Evolutionary conservation across 2,888 invertebrate species (phyloP).

Genomic region (Acrobasis suavella): DNA sequence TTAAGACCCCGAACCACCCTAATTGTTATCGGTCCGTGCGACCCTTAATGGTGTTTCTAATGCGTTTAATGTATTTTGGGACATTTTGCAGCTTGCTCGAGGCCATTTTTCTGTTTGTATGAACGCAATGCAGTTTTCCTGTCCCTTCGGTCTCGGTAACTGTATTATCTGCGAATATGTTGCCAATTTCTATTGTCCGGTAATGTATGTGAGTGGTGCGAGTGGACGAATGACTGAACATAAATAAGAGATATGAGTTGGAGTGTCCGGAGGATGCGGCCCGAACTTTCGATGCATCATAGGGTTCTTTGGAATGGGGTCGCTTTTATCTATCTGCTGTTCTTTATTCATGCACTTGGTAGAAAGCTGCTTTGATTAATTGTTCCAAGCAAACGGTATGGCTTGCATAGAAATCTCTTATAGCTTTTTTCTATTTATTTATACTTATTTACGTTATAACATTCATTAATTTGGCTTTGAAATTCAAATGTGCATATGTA

Average conservation of each 20-base stretch:
- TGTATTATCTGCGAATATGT: slow-evolving; percentile 80
- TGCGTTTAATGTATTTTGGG: slow-evolving; percentile 80
- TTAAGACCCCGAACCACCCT: slow-evolving; percentile 77
- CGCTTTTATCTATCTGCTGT: slow-evolving; percentile 29
- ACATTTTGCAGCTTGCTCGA: slow-evolving; percentile 81
- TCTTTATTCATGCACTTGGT: slow-evolving; percentile 30
- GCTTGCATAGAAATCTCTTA: not conserved
- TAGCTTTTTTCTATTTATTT: no score
- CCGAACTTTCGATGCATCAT: slow-evolving; percentile 49
- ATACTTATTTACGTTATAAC: no score
- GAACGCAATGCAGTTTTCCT: slow-evolving; percentile 63
- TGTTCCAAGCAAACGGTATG: not conserved
- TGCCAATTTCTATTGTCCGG: slow-evolving; percentile 78
- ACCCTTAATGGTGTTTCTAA: slow-evolving; percentile 80
- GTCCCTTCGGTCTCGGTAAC: slow-evolving; percentile 68
- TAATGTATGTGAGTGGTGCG: slow-evolving; percentile 59
- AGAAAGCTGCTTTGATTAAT: not conserved
- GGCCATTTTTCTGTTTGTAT: slow-evolving; percentile 79
- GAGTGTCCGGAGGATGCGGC: slow-evolving; percentile 44
- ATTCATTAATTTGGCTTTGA: no score
- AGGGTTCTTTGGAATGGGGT: slow-evolving; percentile 35
- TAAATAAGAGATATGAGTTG: slow-evolving; percentile 68
- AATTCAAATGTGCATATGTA: not conserved
- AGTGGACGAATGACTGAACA: slow-evolving; percentile 61
- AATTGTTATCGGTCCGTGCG: slow-evolving; percentile 76